Conservation (phyloP, 1,140 invertebrate genomes). For the Pseudachorutes palmiensis region DNA sequence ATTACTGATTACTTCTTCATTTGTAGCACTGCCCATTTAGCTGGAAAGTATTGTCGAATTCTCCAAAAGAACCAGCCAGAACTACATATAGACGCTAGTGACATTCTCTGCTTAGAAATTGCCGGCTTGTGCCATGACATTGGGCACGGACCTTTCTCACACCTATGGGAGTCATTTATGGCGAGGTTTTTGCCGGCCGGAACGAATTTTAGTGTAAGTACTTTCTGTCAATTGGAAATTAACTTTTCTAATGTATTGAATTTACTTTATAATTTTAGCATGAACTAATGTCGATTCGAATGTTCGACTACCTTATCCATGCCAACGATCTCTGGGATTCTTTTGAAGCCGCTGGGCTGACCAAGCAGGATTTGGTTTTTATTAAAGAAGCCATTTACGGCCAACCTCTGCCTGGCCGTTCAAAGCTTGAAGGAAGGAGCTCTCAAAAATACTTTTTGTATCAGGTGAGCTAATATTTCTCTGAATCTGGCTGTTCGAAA, state of each 20-base stretch:
- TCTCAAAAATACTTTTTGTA: slow-evolving; percentile 43
- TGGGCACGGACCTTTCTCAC: slow-evolving; percentile 60
- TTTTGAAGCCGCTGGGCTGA: slow-evolving; percentile 39
- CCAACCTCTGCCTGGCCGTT: slow-evolving; percentile 23
- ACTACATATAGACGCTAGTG: slow-evolving; percentile 43
- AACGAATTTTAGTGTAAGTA: background rate
- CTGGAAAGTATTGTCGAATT: slow-evolving; percentile 42
- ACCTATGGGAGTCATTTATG: slow-evolving; percentile 51
- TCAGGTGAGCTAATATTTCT: slow-evolving; percentile 39
- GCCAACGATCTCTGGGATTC: slow-evolving; percentile 40
- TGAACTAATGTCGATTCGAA: slow-evolving; percentile 45
- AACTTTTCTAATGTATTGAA: background rate
- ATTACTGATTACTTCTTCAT: slow-evolving; percentile 5
- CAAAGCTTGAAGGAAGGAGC: slow-evolving; percentile 34
- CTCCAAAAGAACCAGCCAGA: slow-evolving; percentile 45
- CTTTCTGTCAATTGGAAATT: background rate
- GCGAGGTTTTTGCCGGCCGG: background rate
- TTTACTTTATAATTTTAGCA: slow-evolving; percentile 42
- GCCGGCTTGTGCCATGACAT: slow-evolving; percentile 61
- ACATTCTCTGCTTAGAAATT: slow-evolving; percentile 51
- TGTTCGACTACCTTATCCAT: slow-evolving; percentile 47
- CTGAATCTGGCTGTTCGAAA: background rate
- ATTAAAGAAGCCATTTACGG: slow-evolving; percentile 47
- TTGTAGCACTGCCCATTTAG: slow-evolving; percentile 44
- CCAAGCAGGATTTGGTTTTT: slow-evolving; percentile 42